Conservation (phyloP, 1,140 invertebrate genomes). For the Bombus vancouverensis region DNA sequence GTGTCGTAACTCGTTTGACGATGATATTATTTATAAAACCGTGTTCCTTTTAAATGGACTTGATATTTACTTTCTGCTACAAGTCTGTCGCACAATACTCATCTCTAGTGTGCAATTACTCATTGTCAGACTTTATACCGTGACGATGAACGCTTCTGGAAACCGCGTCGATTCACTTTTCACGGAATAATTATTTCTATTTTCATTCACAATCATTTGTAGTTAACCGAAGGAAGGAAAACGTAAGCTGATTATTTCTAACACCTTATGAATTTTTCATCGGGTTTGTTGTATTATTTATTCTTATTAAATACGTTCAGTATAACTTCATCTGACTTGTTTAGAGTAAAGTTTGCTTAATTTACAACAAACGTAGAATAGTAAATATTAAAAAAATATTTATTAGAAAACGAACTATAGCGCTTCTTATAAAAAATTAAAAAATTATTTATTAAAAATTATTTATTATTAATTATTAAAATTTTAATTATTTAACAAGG, state of each 20-base stretch:
- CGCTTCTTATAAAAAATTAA: too few species aligned
- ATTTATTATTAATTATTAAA: too few species aligned
- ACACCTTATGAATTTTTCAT: background rate
- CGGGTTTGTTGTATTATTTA: background rate
- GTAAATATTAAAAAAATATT: background rate
- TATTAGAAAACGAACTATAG: too few species aligned
- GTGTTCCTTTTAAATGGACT: conserved; percentile 22
- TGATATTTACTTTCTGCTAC: conserved; percentile 3
- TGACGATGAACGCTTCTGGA: conserved; percentile 18
- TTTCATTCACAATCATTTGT: background rate
- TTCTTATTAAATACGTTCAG: too few species aligned
- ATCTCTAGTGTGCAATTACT: conserved; percentile 18
- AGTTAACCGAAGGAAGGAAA: background rate
- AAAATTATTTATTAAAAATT: too few species aligned
- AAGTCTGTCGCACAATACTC: background rate
- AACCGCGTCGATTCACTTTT: background rate
- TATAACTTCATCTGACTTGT: background rate
- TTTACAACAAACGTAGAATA: background rate
- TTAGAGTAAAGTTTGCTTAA: background rate
- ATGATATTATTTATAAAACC: background rate
- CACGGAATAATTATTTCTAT: background rate
- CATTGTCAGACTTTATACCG: conserved; percentile 18
- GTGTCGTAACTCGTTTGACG: too few species aligned
- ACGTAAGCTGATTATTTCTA: background rate
- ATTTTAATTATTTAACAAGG: too few species aligned